Conservation (phyloP, 1,140 invertebrate genomes). For the Dinothrombium tinctorium region DNA sequence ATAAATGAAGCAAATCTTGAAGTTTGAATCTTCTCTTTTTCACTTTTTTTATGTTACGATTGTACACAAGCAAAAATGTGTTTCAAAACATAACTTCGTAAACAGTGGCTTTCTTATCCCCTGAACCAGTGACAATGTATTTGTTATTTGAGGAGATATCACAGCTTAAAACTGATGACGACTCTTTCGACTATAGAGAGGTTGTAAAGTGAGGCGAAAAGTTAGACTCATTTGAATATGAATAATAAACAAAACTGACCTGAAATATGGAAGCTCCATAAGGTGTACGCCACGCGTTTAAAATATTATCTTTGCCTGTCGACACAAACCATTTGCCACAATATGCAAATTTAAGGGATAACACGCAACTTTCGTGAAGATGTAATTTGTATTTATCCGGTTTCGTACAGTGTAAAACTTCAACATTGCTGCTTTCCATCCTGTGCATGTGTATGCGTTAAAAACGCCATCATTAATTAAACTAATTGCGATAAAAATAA, state of each 20-base stretch:
- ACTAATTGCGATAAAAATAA: not conserved
- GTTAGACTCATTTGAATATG: not conserved
- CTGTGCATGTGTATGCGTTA: slow-evolving; percentile 11
- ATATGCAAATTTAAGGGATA: slow-evolving; percentile 83
- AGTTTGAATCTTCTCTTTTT: too few relatives aligned
- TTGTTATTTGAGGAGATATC: slow-evolving; percentile 97
- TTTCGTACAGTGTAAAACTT: slow-evolving; percentile 73
- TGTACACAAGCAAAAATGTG: too few relatives aligned
- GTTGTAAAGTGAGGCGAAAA: slow-evolving; percentile 8
- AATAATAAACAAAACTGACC: not conserved
- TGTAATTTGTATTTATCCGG: slow-evolving; percentile 93
- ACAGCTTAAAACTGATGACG: slow-evolving; percentile 91
- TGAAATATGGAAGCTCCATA: slow-evolving; percentile 92
- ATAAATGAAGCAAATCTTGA: too few relatives aligned
- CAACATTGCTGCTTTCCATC: slow-evolving; percentile 93
- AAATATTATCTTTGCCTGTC: slow-evolving; percentile 91
- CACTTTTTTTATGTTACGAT: too few relatives aligned
- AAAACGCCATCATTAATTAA: not conserved
- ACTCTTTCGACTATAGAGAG: slow-evolving; percentile 57
- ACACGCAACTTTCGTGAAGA: slow-evolving; percentile 89
- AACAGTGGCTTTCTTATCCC: slow-evolving; percentile 94
- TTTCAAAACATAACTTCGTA: slow-evolving; percentile 92
- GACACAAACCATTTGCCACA: slow-evolving; percentile 98
- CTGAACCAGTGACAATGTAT: slow-evolving; percentile 94
- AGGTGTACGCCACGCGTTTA: slow-evolving; percentile 94